Base-by-base conservation (phyloP, 2,888 invertebrate species). In the Brachynemurus nebulosus region DNA sequence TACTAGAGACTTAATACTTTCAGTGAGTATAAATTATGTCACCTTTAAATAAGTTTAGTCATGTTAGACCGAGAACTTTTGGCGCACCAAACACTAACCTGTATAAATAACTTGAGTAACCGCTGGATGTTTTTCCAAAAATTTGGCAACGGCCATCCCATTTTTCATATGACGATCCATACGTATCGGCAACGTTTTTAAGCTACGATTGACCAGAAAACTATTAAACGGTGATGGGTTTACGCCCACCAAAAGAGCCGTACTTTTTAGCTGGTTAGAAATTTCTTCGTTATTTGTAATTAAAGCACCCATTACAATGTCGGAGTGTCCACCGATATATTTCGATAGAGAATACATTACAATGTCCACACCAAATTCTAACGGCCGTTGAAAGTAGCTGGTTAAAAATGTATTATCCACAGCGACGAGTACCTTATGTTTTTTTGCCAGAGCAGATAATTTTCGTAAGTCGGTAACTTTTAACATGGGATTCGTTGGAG, bases 161-260 rank as follows among this genome's bases (percentile, higher is more conserved):
- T 82, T 93, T 48, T 73, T 73, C 65, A 80, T 82, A 62, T 96
- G 93, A 52, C 83, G 78, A 51, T 84, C 76, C 96, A 98, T 96
- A 44, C 97, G 72, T 19, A 97, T 55, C 4, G 86, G 81, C 19
- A 98, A 69, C 0, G 97, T 98, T 68, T 96, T 97, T 47, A 97
- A 66, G 57, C 96, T 90, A 49, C 92, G 76, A 59, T 88, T 91
- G 0, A 95, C 92, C 59, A 92, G 72, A 60, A 80, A 89, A 62
- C 97, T 96, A 63, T 98, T 98, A 60, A 95, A 92, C 0, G 98
- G 93, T 0, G 96, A 89, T 2, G 98, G 96, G 11, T 97, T 82
- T 34, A 86, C 78, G 42, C 98, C 98, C 71, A 86, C 75, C 4
- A 91, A 89, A 85, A 72, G 71, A 55, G 76, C 76, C 23, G 72